Evolutionary conservation across 2,797 vertebrate genomes (phyloP).

Genomic region (Hippoglossus hippoglossus): DNA sequence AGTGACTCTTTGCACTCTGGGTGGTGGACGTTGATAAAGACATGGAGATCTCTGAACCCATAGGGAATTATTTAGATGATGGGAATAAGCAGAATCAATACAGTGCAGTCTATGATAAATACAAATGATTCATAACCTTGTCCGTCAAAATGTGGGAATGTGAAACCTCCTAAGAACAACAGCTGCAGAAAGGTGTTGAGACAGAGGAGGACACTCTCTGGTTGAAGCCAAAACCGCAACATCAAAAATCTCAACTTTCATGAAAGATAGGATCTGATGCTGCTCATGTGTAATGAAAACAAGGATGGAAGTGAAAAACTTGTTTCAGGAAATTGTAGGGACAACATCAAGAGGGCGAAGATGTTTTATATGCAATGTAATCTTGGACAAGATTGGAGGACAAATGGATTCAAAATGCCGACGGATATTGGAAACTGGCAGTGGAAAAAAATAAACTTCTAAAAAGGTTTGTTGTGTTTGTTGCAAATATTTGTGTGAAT

Average conservation of each 20-base stretch:
- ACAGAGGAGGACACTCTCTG: background rate
- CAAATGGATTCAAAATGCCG: background rate
- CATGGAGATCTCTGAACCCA: background rate
- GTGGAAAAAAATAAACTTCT: background rate
- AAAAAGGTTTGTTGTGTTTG: no score
- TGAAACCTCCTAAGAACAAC: background rate
- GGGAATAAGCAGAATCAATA: constrained; percentile 1
- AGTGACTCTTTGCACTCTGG: background rate
- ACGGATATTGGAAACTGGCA: background rate
- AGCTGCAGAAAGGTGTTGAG: background rate
- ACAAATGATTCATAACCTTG: background rate
- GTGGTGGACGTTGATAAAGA: background rate
- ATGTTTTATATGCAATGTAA: constrained; percentile 2
- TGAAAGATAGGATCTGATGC: no score
- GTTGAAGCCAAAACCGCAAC: no score
- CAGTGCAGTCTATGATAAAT: background rate
- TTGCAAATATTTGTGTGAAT: no score
- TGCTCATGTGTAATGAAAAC: no score
- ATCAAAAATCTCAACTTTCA: no score
- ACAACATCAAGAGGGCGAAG: background rate
- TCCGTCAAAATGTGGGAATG: background rate
- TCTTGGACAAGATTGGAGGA: no score
- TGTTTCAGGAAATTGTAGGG: constrained; percentile 10
- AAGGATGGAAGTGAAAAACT: background rate
- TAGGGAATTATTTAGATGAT: constrained; percentile 1